phyloP scores from a whole-genome alignment of 2,113 vertebrate genomes.

The Erythrolamprus reginae region DNA sequence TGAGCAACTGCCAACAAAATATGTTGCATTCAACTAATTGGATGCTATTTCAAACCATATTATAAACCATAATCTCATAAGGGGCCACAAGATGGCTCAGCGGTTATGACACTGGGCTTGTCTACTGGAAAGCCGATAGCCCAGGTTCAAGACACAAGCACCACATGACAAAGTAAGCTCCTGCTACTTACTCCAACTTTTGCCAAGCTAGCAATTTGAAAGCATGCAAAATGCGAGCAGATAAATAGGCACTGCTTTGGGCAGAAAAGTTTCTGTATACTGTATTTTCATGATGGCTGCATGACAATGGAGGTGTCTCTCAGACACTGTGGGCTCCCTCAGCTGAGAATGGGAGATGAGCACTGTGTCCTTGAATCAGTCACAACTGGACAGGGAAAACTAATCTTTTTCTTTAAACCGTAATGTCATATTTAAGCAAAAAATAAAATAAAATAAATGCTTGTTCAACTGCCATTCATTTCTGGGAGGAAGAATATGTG shows the following conservation, averaged over 20 bases:
- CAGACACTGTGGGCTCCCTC: neutral
- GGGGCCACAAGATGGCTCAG: neutral
- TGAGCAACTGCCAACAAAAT: neutral
- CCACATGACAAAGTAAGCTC: neutral
- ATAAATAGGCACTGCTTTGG: neutral
- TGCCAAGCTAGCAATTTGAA: neutral
- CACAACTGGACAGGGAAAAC: neutral
- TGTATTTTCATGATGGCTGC: neutral
- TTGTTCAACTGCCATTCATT: neutral
- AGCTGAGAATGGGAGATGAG: neutral
- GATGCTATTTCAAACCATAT: neutral
- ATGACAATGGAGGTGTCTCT: neutral
- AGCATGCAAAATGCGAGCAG: neutral
- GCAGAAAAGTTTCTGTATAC: neutral
- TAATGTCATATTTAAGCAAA: neutral
- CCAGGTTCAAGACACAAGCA: neutral
- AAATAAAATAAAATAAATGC: neutral
- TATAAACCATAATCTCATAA: neutral
- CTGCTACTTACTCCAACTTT: neutral
- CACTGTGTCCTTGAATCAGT: neutral
- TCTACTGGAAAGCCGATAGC: neutral
- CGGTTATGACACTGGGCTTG: neutral
- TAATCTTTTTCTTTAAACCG: neutral
- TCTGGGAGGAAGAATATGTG: neutral
- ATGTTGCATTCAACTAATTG: neutral